Conservation (phyloP, 2,113 vertebrate genomes). For the Nestor notabilis region DNA sequence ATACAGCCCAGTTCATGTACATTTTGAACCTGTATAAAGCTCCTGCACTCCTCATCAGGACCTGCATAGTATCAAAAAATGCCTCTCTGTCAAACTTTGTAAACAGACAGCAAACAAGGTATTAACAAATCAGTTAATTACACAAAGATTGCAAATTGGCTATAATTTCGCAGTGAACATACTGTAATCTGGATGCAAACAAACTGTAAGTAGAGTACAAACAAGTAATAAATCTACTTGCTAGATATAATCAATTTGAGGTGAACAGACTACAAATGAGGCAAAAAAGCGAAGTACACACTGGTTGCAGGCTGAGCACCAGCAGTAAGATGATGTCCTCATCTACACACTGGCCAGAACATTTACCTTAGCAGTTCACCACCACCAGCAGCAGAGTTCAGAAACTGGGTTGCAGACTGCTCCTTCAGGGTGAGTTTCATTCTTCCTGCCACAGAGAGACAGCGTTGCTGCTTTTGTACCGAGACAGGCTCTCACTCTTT, state of each 20-base stretch:
- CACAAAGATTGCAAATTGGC: not conserved
- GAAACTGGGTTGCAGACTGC: not conserved
- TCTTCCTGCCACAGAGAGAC: not conserved
- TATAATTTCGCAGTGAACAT: not conserved
- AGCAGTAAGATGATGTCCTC: not conserved
- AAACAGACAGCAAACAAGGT: not conserved
- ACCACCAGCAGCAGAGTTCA: not conserved
- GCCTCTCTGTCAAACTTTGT: not conserved
- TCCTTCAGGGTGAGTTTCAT: not conserved
- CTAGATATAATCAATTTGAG: constrained; percentile 1
- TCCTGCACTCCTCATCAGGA: not conserved
- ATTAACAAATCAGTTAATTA: constrained; percentile 38
- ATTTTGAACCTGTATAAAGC: not conserved
- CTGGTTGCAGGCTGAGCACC: not conserved
- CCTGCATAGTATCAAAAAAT: not conserved
- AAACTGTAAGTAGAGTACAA: not conserved
- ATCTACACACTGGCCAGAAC: rapidly evolving
- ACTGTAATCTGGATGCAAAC: constrained; percentile 9
- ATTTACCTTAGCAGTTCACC: not conserved
- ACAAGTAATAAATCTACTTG: constrained; percentile 18
- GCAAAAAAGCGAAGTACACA: not conserved
- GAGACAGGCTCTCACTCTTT: not conserved
- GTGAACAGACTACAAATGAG: constrained; percentile 4
- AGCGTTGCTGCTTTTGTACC: rapidly evolving
- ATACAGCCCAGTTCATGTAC: not conserved